A percentile compares a stretch with the other conserved stretches of the same genome.
Conservation (phyloP, 2,113 vertebrate genomes). For the Alligator mississippiensis region DNA sequence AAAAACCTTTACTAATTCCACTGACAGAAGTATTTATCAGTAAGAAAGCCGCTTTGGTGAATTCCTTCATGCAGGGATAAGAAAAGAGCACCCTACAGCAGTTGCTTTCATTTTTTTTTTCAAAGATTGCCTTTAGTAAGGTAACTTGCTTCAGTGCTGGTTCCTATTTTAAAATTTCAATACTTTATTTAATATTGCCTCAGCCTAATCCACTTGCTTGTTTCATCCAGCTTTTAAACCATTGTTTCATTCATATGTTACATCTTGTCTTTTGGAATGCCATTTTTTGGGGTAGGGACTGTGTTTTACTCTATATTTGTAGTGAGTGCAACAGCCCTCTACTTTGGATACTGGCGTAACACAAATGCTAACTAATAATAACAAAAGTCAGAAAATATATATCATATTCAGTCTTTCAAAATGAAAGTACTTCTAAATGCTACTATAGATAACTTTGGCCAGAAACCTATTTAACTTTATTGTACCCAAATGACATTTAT, state of each 20-base stretch:
- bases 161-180: neutral
- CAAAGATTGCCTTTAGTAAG: neutral
- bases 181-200: neutral
- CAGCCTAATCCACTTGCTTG: neutral
- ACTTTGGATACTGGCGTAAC: neutral
- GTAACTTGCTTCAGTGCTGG: neutral
- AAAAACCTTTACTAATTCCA: neutral
- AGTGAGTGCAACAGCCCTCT: neutral
- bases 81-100: neutral
- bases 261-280: neutral
- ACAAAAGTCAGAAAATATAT: neutral
- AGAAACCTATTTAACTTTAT: too few relatives aligned
- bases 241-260: neutral
- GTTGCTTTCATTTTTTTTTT: neutral
- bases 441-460: neutral
- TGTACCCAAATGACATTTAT: too few relatives aligned
- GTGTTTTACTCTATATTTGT: neutral
- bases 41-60: neutral
- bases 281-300: neutral
- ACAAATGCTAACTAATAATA: neutral
- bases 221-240: neutral
- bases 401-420: neutral
- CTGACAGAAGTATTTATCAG: neutral
- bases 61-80: neutral
- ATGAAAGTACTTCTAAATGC: neutral